A percentile compares a stretch with the other conserved stretches of the same genome.
These are phyloP conservation scores for Rhagophthalmus giganteus DNA, from an alignment of 2,888 invertebrate species.

Conservation along the genomic window DNA sequence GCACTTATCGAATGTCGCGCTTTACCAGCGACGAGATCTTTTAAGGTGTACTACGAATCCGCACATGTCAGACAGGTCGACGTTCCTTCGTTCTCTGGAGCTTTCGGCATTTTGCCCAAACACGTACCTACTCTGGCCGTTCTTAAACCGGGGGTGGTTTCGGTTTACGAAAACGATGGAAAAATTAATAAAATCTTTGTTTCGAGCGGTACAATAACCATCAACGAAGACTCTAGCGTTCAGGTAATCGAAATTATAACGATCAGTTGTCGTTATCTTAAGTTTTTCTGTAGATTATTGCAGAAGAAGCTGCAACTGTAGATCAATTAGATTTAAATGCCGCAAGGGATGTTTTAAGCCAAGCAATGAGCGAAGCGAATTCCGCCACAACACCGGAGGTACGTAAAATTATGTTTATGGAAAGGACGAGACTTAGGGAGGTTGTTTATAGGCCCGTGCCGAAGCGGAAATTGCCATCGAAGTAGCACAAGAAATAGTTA, in stretches of 20 bases:
- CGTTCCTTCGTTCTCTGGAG: constrained; percentile 93
- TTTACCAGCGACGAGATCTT: no score
- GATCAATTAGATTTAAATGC: constrained; percentile 80
- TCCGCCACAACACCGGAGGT: constrained; percentile 84
- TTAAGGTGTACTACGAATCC: constrained; percentile 83
- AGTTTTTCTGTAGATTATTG: constrained; percentile 88
- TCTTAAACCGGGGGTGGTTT: constrained; percentile 90
- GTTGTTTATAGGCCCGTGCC: constrained; percentile 67
- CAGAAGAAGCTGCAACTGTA: constrained; percentile 91
- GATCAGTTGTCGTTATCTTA: no score
- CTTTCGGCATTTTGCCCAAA: constrained; percentile 94
- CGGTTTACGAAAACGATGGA: constrained; percentile 87
- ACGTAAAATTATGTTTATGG: constrained; percentile 19
- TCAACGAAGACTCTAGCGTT: constrained; percentile 94
- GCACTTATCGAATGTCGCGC: no score
- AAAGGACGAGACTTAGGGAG: not conserved
- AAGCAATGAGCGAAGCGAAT: constrained; percentile 80
- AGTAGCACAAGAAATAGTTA: constrained; percentile 91
- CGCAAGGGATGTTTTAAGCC: constrained; percentile 78
- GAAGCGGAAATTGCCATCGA: constrained; percentile 93
- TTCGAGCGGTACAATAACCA: constrained; percentile 93
- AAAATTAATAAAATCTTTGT: constrained; percentile 86
- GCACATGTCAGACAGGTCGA: constrained; percentile 88
- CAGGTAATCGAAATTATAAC: constrained; percentile 65
- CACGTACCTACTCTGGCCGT: constrained; percentile 96